phyloP scores from a whole-genome alignment of 2,113 vertebrate genomes.

The Corythaeola cristata region DNA sequence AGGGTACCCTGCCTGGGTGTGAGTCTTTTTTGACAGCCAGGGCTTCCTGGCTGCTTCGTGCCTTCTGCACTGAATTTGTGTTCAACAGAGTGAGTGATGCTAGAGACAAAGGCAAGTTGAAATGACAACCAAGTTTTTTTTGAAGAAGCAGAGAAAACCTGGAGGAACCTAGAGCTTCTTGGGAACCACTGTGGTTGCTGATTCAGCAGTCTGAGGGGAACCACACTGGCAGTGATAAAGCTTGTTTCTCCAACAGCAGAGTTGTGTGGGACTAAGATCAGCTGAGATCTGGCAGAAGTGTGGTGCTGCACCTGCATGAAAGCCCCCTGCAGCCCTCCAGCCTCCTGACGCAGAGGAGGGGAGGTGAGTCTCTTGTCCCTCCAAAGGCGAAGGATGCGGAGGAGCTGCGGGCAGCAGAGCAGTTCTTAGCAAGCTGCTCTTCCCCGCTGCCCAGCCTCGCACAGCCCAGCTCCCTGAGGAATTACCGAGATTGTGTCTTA shows the following conservation, averaged over 20 bases:
- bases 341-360: background rate
- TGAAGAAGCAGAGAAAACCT: background rate
- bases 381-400: background rate
- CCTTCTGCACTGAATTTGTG: background rate
- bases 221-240: background rate
- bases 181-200: background rate
- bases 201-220: background rate
- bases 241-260: background rate
- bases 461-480: background rate
- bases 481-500: background rate
- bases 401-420: background rate
- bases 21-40: background rate
- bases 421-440: background rate
- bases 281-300: background rate
- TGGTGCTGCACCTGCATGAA: background rate
- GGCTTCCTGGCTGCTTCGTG: background rate
- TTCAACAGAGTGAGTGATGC: rapidly evolving
- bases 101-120: background rate
- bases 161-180: background rate
- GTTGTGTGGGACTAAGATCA: background rate
- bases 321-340: background rate
- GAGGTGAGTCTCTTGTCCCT: too few species aligned
- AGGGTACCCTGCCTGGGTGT: background rate
- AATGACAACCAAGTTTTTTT: background rate
- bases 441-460: background rate